A percentile compares a stretch with the other conserved stretches of the same genome.
These are phyloP conservation scores for Echinops telfairi DNA, from an alignment of 2,113 vertebrate species.

Conservation along the genomic window DNA sequence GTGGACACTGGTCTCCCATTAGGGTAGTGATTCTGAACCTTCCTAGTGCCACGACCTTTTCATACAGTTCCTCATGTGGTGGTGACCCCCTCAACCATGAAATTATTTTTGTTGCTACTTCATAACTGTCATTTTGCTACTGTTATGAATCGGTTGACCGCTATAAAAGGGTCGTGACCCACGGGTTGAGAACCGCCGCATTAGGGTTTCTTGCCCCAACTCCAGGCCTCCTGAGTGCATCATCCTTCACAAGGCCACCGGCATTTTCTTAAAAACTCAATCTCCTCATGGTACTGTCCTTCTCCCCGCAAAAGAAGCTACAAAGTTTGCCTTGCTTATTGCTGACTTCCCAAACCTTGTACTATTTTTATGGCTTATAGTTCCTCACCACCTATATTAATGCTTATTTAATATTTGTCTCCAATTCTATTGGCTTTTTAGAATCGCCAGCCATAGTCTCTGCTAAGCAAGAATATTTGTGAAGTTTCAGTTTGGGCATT, in stretches of 20 bases:
- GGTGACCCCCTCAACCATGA: too few relatives aligned
- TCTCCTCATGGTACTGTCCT: background rate
- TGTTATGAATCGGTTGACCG: too few relatives aligned
- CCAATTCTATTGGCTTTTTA: background rate
- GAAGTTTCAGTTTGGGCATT: constrained; percentile 28
- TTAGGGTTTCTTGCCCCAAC: background rate
- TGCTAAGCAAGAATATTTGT: constrained; percentile 44
- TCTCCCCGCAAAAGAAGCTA: background rate
- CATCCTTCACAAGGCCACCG: background rate
- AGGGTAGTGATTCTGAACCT: too few relatives aligned
- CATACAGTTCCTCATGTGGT: too few relatives aligned
- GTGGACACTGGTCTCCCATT: background rate
- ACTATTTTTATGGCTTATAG: background rate
- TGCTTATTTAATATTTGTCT: too few relatives aligned
- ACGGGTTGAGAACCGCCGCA: too few relatives aligned
- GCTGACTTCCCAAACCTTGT: background rate
- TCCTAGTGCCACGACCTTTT: too few relatives aligned
- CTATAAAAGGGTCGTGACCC: too few relatives aligned
- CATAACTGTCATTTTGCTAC: too few relatives aligned
- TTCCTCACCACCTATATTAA: background rate
- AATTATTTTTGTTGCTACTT: too few relatives aligned
- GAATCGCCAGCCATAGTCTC: background rate
- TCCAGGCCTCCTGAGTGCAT: background rate
- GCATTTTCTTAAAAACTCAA: background rate
- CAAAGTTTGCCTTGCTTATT: background rate